These are phyloP conservation scores for Masticophis lateralis DNA, from an alignment of 2,797 vertebrate species.

Conservation along the genomic window DNA sequence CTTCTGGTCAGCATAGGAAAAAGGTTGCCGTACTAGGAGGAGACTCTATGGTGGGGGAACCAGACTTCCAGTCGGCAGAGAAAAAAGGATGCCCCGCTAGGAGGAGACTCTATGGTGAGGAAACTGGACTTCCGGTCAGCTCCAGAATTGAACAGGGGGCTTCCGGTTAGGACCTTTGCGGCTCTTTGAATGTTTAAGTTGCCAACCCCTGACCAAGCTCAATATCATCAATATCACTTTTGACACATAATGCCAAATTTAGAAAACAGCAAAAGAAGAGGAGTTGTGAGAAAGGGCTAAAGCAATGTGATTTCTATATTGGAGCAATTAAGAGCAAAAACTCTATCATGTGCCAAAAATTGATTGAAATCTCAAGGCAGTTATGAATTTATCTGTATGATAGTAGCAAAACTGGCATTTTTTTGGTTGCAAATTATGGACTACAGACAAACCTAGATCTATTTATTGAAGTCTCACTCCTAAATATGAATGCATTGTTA, in stretches of 20 bases:
- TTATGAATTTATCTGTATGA: neutral
- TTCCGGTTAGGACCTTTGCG: no score
- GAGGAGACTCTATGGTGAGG: no score
- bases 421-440: neutral
- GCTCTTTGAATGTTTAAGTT: no score
- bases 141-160: no score
- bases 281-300: no score
- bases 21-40: no score
- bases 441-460: neutral
- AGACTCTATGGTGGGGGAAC: no score
- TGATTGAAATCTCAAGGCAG: neutral
- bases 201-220: neutral
- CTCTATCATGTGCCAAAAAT: neutral
- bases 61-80: no score
- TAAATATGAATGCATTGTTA: neutral
- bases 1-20: no score
- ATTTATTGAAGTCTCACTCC: neutral
- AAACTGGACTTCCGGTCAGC: no score
- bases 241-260: neutral
- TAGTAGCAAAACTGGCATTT: neutral
- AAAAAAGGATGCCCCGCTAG: no score
- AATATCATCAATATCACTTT: neutral
- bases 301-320: neutral
- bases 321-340: neutral
- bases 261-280: neutral